Evolutionary conservation across 2,888 invertebrate genomes (phyloP).

Genomic region (Synanthedon myopaeformis): DNA sequence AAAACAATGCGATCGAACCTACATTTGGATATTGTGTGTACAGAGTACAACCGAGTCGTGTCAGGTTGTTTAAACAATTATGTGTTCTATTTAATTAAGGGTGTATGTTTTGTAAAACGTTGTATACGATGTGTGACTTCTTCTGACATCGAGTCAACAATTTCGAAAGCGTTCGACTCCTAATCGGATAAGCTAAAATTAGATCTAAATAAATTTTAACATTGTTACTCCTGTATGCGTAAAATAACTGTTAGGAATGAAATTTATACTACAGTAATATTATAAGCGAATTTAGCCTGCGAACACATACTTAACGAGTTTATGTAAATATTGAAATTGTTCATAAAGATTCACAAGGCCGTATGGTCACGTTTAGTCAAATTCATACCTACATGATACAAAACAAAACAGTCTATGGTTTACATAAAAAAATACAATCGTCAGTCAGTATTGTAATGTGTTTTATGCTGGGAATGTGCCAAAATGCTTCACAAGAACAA

Average conservation of each 20-base stretch:
- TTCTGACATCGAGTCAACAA: slow-evolving; percentile 50
- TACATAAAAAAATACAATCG: slow-evolving; percentile 23
- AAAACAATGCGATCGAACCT: too few relatives aligned
- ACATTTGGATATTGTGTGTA: slow-evolving; percentile 1
- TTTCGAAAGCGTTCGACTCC: slow-evolving; percentile 44
- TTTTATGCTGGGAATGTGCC: slow-evolving; percentile 56
- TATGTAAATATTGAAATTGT: slow-evolving; percentile 43
- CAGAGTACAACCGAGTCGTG: slow-evolving; percentile 3
- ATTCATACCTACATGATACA: slow-evolving; percentile 18
- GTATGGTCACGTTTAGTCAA: slow-evolving; percentile 17
- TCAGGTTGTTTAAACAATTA: slow-evolving; percentile 9
- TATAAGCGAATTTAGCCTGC: slow-evolving; percentile 55
- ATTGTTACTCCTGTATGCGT: slow-evolving; percentile 66
- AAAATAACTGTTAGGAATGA: slow-evolving; percentile 55
- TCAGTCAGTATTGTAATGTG: slow-evolving; percentile 19
- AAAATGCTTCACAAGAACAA: slow-evolving; percentile 47
- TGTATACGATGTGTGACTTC: slow-evolving; percentile 68
- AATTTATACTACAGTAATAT: slow-evolving; percentile 58
- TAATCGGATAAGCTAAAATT: slow-evolving; percentile 51
- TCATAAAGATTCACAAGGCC: slow-evolving; percentile 9
- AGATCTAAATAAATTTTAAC: slow-evolving; percentile 61
- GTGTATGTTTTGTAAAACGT: slow-evolving; percentile 64
- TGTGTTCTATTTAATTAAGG: slow-evolving; percentile 45
- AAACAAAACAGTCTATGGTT: slow-evolving; percentile 33
- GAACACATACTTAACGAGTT: slow-evolving; percentile 26